Conservation (phyloP, 2,113 vertebrate species). For the Coracopsis vasa region DNA sequence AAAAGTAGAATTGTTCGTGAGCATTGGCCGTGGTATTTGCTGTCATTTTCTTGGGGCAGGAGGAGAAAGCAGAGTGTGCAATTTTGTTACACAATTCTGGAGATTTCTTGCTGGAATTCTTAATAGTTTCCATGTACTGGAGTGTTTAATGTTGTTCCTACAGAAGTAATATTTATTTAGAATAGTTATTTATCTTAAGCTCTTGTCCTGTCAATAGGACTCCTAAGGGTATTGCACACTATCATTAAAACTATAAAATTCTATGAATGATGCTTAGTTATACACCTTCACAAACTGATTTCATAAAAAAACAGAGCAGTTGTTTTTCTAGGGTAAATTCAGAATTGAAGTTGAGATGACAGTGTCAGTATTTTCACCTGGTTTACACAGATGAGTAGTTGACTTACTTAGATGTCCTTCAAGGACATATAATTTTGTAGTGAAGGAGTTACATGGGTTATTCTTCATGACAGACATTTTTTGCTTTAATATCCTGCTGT, state of each 20-base stretch:
- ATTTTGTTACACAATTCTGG: background rate
- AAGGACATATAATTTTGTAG: background rate
- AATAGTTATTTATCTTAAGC: background rate
- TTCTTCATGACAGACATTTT: background rate
- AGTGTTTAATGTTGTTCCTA: background rate
- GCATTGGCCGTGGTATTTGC: fast-evolving
- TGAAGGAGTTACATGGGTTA: background rate
- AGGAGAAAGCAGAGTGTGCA: background rate
- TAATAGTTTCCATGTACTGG: background rate
- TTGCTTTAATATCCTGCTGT: too few relatives aligned
- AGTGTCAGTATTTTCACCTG: background rate
- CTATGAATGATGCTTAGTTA: background rate
- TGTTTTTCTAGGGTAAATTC: background rate
- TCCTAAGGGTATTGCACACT: background rate
- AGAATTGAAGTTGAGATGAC: background rate
- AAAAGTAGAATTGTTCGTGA: background rate
- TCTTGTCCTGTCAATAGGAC: background rate
- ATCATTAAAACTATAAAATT: background rate
- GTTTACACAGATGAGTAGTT: background rate
- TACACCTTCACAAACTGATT: background rate
- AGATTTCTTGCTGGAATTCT: background rate
- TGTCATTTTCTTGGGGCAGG: background rate
- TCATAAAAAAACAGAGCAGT: background rate
- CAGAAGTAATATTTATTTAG: background rate
- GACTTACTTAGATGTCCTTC: background rate